Conservation (phyloP, 2,888 invertebrate genomes). For the Xestia c-nigrum region DNA sequence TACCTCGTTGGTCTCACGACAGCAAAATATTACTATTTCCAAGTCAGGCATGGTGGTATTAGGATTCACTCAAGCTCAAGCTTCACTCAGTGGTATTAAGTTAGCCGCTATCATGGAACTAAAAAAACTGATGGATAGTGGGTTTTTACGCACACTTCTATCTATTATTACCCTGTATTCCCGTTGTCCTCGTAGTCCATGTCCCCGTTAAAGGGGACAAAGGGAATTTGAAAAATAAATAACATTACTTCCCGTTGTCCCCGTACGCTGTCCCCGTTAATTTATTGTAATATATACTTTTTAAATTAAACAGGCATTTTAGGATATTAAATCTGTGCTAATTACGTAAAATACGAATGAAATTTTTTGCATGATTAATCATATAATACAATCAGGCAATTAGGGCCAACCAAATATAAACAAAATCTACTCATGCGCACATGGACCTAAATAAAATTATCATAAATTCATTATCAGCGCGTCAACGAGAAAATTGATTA, state of each 20-base stretch:
- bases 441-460: constrained; percentile 42
- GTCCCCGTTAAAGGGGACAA: no score
- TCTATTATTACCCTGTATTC: no score
- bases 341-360: background rate
- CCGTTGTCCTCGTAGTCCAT: no score
- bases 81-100: background rate
- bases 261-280: no score
- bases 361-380: constrained; percentile 6
- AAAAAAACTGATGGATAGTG: background rate
- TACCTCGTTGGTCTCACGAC: background rate
- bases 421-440: constrained; percentile 42
- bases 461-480: constrained; percentile 27
- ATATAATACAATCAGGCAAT: constrained; percentile 28
- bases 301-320: background rate
- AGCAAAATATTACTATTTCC: background rate
- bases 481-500: constrained; percentile 34
- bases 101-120: background rate
- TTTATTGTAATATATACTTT: no score
- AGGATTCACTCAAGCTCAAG: background rate
- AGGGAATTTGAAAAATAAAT: no score
- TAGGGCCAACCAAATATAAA: constrained; percentile 44
- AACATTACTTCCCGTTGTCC: no score
- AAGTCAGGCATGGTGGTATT: background rate
- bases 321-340: background rate
- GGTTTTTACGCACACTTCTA: no score